These are phyloP conservation scores for Channa striata DNA, from an alignment of 2,797 vertebrate species.

Conservation along the genomic window DNA sequence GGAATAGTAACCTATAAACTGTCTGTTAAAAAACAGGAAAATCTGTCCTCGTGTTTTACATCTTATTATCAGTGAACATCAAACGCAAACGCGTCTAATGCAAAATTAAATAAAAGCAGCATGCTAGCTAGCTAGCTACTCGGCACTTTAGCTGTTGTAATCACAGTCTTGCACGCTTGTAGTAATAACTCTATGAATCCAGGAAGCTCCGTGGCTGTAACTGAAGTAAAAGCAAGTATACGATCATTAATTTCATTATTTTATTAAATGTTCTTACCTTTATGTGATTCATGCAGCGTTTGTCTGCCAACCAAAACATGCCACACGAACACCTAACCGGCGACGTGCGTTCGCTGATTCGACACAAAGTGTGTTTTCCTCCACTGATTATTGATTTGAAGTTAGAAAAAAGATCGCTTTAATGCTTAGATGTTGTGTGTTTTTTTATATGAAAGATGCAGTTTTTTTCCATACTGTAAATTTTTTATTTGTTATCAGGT, in stretches of 20 bases:
- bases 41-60: not conserved
- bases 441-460: rapidly evolving
- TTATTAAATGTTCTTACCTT: slow-evolving; percentile 11
- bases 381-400: not conserved
- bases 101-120: not conserved
- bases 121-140: slow-evolving; percentile 23
- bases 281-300: slow-evolving; percentile 2
- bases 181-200: not conserved
- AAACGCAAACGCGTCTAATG: not conserved
- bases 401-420: not conserved
- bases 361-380: not conserved
- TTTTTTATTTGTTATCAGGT: rapidly evolving
- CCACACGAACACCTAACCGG: not conserved
- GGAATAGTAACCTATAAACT: not conserved
- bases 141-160: not conserved
- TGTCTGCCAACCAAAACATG: slow-evolving; percentile 46
- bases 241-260: rapidly evolving
- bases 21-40: not conserved
- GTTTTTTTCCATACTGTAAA: rapidly evolving
- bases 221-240: not conserved
- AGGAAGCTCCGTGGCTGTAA: rapidly evolving
- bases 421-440: no score
- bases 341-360: slow-evolving; percentile 52
- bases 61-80: not conserved
- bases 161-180: not conserved